Evolutionary conservation across 2,797 vertebrate genomes (phyloP).

Genomic region (Octomys mimax): DNA sequence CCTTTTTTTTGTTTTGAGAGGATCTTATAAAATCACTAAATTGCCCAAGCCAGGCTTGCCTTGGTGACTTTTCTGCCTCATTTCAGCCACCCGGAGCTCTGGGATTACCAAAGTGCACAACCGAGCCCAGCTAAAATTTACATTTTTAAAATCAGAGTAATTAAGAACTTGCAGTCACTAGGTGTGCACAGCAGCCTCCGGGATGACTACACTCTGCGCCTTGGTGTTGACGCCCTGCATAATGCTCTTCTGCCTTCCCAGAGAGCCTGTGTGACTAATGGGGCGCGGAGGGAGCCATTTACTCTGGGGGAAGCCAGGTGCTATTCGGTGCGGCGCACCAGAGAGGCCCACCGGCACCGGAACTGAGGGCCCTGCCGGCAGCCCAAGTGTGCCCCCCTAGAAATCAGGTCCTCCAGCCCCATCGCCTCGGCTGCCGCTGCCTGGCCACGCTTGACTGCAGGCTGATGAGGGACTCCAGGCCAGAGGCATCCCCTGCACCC

Average conservation of each 20-base stretch:
- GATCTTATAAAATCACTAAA: background rate
- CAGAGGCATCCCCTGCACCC: background rate
- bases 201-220: background rate
- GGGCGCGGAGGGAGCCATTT: background rate
- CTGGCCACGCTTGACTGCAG: background rate
- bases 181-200: background rate
- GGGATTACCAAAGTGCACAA: background rate
- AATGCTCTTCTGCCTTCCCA: background rate
- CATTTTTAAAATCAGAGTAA: background rate
- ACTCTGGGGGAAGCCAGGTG: background rate
- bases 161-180: background rate
- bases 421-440: background rate
- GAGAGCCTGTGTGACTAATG: background rate
- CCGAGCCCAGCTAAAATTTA: background rate
- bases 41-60: background rate
- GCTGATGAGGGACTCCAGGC: background rate
- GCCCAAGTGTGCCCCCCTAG: background rate
- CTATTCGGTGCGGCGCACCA: background rate
- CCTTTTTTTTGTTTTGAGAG: background rate
- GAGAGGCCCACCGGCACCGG: fast-evolving
- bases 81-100: background rate
- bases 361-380: background rate
- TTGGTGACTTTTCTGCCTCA: background rate
- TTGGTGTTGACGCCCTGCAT: background rate
- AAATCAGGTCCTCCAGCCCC: background rate